These are phyloP conservation scores for Paracentrotus lividus DNA, from an alignment of 53 echinoderm and acorn worm species.

Conservation along the genomic window DNA sequence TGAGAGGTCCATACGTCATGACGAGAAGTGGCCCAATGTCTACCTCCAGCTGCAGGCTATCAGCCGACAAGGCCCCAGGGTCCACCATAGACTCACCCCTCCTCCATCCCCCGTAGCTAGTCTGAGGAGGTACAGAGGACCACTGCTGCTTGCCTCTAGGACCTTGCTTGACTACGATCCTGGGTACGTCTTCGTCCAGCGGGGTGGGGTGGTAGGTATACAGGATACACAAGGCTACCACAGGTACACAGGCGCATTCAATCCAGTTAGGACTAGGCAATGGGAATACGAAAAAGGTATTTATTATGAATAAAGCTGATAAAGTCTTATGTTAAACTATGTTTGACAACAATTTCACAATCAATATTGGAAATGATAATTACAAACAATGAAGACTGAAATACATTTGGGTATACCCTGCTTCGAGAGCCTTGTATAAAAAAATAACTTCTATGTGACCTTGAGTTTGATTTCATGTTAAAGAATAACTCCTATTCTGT, in stretches of 20 bases:
- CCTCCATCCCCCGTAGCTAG: slow-evolving; percentile 84
- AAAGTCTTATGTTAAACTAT: too few relatives aligned
- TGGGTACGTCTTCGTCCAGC: slow-evolving; percentile 87
- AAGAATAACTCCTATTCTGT: too few relatives aligned
- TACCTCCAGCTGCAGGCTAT: slow-evolving; percentile 88
- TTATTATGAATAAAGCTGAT: background rate
- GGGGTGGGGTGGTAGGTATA: slow-evolving; percentile 95
- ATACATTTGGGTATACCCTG: too few relatives aligned
- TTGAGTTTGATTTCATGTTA: too few relatives aligned
- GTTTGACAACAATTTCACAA: too few relatives aligned
- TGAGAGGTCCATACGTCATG: slow-evolving; percentile 89
- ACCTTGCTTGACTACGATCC: slow-evolving; percentile 78
- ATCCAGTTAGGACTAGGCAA: slow-evolving; percentile 87
- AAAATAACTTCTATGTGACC: too few relatives aligned
- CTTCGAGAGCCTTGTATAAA: too few relatives aligned
- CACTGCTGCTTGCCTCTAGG: slow-evolving; percentile 69
- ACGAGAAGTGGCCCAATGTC: slow-evolving; percentile 93
- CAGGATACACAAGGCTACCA: slow-evolving; percentile 83
- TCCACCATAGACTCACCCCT: slow-evolving; percentile 80
- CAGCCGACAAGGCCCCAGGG: slow-evolving; percentile 83
- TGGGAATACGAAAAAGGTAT: background rate
- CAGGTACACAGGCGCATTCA: slow-evolving; percentile 90
- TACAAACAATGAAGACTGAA: too few relatives aligned
- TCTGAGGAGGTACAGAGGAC: slow-evolving; percentile 79
- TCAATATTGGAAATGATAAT: too few relatives aligned